Base-by-base conservation (phyloP, 2,113 vertebrate genomes). In the Tor tambroides region DNA sequence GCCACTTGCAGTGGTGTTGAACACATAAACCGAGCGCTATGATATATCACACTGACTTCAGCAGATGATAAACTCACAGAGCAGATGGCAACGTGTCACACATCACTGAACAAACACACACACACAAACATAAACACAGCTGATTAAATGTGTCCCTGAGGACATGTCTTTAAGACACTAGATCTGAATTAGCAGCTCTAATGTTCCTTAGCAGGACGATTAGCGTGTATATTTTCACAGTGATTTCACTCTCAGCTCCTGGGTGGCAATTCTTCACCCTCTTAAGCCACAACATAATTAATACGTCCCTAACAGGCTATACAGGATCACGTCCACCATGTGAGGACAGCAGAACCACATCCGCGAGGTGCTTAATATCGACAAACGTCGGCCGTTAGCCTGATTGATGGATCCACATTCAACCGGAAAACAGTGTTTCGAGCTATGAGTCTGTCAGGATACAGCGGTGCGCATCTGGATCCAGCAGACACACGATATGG, bases 81-180 rank as follows among this genome's bases (percentile, higher is more conserved):
- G 75, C 84, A 86, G 85, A 86, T 86, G 85, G 85, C 76, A 67
- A 17, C n/a, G 21, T 41, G 85, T 86, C 76, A 86, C 85, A 80
- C 76, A 23, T 86, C 75, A 79, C 56, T 85, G 84, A 85, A 78
- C 84, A 85, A 65, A n/a, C 85, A 17, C 69, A 43, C 56, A 43
- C 80, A 41, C 49, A 84, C 51, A 72, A 32, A 74, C 41, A 75
- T 35, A 81, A 81, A 81, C 79, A 80, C 59, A 41, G 15, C 35
- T 3, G 59, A 81, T 81, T 43, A 43, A 63, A 80, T 43, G 38
- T 21, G 38, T 65, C 79, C 59, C 59, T 2, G 15, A 81, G 59
- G 79, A 81, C 23, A n/a, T 14, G 35, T 81, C 79, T 81, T 81
- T 81, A 81, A 80, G 63, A 81, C 3, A 7, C 17, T 46, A 28